A percentile compares a stretch with the other conserved stretches of the same genome.
Evolutionary conservation across 2,888 invertebrate genomes (phyloP).

Genomic region (Ctenicera cuprea): DNA sequence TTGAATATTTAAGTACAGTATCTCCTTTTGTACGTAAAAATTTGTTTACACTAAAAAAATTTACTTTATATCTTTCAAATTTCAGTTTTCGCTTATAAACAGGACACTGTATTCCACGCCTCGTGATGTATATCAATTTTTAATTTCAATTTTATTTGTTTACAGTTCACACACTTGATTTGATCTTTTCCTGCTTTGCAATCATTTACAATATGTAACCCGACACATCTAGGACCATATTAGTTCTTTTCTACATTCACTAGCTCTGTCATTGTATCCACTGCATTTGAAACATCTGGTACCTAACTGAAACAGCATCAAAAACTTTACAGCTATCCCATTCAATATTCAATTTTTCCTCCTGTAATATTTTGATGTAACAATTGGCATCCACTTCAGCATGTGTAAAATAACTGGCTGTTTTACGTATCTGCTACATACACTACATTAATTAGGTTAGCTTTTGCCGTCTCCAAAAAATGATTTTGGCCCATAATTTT

Average conservation of each 20-base stretch:
- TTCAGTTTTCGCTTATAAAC: constrained; percentile 2
- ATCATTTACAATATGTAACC: constrained; percentile 1
- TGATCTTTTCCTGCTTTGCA: no score
- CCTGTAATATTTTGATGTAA: no score
- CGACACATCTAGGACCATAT: constrained; percentile 9
- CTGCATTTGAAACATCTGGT: constrained; percentile 12
- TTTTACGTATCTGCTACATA: not conserved
- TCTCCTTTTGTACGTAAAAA: not conserved
- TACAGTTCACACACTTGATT: constrained; percentile 18
- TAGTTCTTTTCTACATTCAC: not conserved
- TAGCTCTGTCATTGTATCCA: constrained; percentile 9
- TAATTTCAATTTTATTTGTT: not conserved
- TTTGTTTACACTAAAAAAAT: constrained; percentile 10
- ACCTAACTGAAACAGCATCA: not conserved
- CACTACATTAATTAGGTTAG: constrained; percentile 1
- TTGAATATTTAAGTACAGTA: not conserved
- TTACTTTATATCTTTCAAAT: not conserved
- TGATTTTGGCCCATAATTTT: not conserved
- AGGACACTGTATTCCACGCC: constrained; percentile 7
- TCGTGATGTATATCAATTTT: no score
- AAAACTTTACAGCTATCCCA: constrained; percentile 14
- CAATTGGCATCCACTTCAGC: no score
- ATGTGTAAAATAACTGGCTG: no score
- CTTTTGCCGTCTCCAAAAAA: not conserved
- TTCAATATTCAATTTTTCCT: constrained; percentile 3